Percentiles rank a stretch among this genome's conserved stretches.
Conservation (phyloP, 1,140 invertebrate genomes). For the Dendrolimus kikuchii region DNA sequence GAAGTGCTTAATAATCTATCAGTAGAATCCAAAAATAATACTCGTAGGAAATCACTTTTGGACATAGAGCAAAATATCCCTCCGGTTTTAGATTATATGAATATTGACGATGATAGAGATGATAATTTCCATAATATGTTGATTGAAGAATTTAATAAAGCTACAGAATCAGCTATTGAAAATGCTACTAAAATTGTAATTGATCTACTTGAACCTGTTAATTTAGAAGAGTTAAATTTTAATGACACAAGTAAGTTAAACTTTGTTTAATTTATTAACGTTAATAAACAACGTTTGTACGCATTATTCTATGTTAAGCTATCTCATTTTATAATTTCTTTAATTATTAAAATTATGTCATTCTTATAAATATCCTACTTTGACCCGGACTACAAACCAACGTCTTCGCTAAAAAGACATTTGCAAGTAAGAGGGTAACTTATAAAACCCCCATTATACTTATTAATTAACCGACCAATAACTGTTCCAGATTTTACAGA, state of each 20-base stretch:
- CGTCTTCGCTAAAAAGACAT: too few species aligned
- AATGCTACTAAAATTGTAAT: constrained; percentile 11
- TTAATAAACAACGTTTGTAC: too few species aligned
- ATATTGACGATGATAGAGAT: constrained; percentile 8
- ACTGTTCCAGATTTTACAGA: too few species aligned
- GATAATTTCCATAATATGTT: not conserved
- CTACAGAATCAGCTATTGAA: constrained; percentile 1
- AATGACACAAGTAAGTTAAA: constrained; percentile 4
- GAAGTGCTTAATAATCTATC: constrained; percentile 20
- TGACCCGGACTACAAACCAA: too few species aligned
- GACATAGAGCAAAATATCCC: constrained; percentile 2
- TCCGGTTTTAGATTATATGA: constrained; percentile 11
- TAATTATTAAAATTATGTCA: too few species aligned
- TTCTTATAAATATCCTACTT: too few species aligned
- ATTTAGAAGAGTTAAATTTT: not conserved
- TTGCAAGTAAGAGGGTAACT: too few species aligned
- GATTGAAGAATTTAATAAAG: constrained; percentile 1
- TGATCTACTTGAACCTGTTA: constrained; percentile 9
- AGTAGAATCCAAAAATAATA: constrained; percentile 16
- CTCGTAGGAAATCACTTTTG: constrained; percentile 12
- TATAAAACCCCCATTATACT: too few species aligned
- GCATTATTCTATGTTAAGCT: too few species aligned
- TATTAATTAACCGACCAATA: too few species aligned
- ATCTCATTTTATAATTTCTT: too few species aligned
- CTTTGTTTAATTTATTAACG: not conserved